Base-by-base conservation (phyloP, 64 coral and sea anemone genomes). In the Stylophora pistillata region DNA sequence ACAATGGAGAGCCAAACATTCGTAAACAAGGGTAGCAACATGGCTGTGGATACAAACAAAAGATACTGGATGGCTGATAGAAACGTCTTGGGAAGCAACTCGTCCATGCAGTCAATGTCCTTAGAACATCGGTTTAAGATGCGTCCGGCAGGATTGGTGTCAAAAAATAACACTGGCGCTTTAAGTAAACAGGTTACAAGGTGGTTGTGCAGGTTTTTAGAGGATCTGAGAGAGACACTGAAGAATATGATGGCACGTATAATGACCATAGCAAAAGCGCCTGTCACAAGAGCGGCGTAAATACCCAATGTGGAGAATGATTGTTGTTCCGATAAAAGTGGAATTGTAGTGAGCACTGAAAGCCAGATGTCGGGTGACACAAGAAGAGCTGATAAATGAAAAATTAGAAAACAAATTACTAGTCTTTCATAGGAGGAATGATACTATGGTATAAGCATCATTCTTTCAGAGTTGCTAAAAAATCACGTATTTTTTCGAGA, bases 81-180 rank as follows among this genome's bases (percentile, higher is more conserved):
- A 58, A 77, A 88, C 5, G 59, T 74, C 14, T 33, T 75, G 30
- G 86, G 86, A 56, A 88, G 86, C 62, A 88, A 55, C 23, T 88
- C 86, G 62, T 88, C 86, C 66, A 88, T 88, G 10, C 74, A 72
- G 0, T 72, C 86, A 9, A 88, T 77, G 17, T 88, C 86, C 47
- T 79, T 89, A 15, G 86, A 87, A 61, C 74, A 87, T 13, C 86
- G 13, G 31, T 87, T 87, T 23, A 87, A 23, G 26, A 87, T 87
- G 32, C 86, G 26, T 15, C 86, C 86, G 20, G 57, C 71, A 15
- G 86, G 86, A 21, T 74, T 87, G 9, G n/a, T 56, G 63, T 87
- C 86, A 56, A 87, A 87, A 59, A 75, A 76, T 11, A 70, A 72
- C 2, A 87, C 18, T 4, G 86, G 86, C 6, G 86, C 70, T 31